These are phyloP conservation scores for Cassiopea xamachana DNA, from an alignment of 30 jellyfish, hydroid and myxozoan species.

Conservation along the genomic window DNA sequence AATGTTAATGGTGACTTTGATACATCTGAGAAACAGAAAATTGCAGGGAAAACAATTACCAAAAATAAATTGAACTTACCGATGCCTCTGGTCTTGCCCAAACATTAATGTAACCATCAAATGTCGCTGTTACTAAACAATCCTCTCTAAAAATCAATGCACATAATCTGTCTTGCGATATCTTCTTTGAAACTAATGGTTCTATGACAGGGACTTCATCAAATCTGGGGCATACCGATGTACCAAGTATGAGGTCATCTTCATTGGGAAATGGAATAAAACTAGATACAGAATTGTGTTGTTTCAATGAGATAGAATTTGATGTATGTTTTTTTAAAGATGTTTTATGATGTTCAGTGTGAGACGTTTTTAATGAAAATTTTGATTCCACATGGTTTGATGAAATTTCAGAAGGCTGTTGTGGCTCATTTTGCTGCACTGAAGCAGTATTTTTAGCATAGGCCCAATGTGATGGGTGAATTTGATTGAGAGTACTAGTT, in stretches of 20 bases:
- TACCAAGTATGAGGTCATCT: constrained; percentile 79
- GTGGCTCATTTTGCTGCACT: constrained; percentile 34
- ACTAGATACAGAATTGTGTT: constrained; percentile 81
- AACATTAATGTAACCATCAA: constrained; percentile 92
- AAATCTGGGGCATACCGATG: constrained; percentile 84
- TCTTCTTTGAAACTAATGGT: constrained; percentile 93
- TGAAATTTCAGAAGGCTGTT: constrained; percentile 14
- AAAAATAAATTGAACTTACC: constrained; percentile 52
- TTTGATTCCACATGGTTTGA: constrained; percentile 27
- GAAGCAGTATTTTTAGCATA: constrained; percentile 57
- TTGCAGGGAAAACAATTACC: too few species aligned
- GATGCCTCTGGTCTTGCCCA: constrained; percentile 94
- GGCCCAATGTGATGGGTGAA: constrained; percentile 76
- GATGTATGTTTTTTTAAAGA: constrained; percentile 66
- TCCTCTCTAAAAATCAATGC: constrained; percentile 92
- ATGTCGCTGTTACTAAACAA: constrained; percentile 89
- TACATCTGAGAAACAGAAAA: too few species aligned
- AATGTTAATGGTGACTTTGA: too few species aligned
- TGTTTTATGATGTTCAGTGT: constrained; percentile 29
- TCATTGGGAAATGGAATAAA: constrained; percentile 77
- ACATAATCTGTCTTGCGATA: constrained; percentile 89
- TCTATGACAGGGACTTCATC: constrained; percentile 83
- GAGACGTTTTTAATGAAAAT: constrained; percentile 35
- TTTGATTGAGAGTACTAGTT: constrained; percentile 63
- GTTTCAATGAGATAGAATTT: constrained; percentile 66